phyloP scores from a whole-genome alignment of 2,888 invertebrate genomes.

The Amphipoea lucens region DNA sequence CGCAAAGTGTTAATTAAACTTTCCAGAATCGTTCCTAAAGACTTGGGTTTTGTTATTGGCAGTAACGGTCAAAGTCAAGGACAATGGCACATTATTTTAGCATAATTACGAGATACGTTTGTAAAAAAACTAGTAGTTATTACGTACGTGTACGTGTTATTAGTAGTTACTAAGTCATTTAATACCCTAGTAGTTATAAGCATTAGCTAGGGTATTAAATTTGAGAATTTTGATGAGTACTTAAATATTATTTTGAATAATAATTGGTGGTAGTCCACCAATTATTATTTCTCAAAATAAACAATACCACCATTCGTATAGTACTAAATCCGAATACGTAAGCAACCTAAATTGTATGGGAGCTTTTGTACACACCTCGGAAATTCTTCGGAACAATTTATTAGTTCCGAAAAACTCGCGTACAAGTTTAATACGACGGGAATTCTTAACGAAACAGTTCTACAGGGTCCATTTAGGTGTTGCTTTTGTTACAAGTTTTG shows the following conservation, averaged over 20 bases:
- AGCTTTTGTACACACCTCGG: slow-evolving; percentile 51
- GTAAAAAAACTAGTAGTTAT: too few relatives aligned
- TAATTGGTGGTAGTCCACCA: too few relatives aligned
- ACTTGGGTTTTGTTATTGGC: too few relatives aligned
- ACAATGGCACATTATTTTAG: not conserved
- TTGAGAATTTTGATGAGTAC: too few relatives aligned
- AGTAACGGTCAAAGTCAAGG: not conserved
- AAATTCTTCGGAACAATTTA: slow-evolving; percentile 64
- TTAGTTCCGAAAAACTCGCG: slow-evolving; percentile 64
- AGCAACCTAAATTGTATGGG: slow-evolving; percentile 39
- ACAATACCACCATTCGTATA: not conserved
- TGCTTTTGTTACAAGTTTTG: slow-evolving; percentile 59
- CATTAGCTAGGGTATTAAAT: too few relatives aligned
- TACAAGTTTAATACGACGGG: slow-evolving; percentile 66
- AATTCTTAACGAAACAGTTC: slow-evolving; percentile 62
- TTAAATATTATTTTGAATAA: too few relatives aligned
- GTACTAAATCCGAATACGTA: slow-evolving; percentile 33
- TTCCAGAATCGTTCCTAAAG: too few relatives aligned
- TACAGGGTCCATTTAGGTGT: slow-evolving; percentile 50
- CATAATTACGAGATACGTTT: not conserved
- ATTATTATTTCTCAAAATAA: slow-evolving; percentile 15
- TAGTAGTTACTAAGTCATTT: slow-evolving; percentile 1
- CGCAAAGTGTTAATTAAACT: not conserved
- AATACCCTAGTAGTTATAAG: not conserved
- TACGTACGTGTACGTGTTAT: too few relatives aligned